Evolutionary conservation across 2,888 invertebrate genomes (phyloP), one percentile per base, ranked within the genome.

Genomic region (Therioaphis trifolii): DNA sequence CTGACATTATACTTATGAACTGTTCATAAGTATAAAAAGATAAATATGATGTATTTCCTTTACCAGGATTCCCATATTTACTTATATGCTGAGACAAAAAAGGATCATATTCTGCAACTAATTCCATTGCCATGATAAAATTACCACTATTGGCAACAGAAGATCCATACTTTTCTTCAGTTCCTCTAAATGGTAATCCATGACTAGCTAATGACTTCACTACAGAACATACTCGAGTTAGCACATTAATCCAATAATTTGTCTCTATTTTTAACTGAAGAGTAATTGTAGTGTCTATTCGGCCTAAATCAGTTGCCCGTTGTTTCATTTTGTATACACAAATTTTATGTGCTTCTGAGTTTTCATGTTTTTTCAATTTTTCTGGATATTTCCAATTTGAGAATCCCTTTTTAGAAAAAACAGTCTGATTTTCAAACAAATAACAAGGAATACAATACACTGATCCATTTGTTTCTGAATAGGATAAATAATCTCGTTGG

Each of bases 171-270:
- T 63, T 63, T 63, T 63, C 29, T 63, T 27, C 61, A 29, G 27
- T 7, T 27, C 69, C 69, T 71, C 46, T 71, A 71, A 71, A 46
- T 46, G 69, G 46, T 46, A 46, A 46, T 71, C 46, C 46, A 15
- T 86, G 86, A 35, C 82, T 74, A 27, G 85, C 85, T 63, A 87
- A 84, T 75, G 85, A 85, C 82, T 35, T 74, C 7, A 74, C 35
- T 24, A 52, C 72, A 52, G 49, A 72, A 29, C 72, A 74, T 21
- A 74, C 55, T 74, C 74, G 21, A n/a, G n/a, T n/a, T n/a, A n/a
- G n/a, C n/a, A n/a, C n/a, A n/a, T n/a, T n/a, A n/a, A n/a, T n/a
- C n/a, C 55, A 35, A 35, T 74, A 55, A n/a, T 63, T 63, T 46
- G 7, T 77, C n/a, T 77, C 74, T 5, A 18, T 72, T 72, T 72